A percentile compares a stretch with the other conserved stretches of the same genome.
Conservation (phyloP, 2,888 invertebrate species). For the Hesperia comma region DNA sequence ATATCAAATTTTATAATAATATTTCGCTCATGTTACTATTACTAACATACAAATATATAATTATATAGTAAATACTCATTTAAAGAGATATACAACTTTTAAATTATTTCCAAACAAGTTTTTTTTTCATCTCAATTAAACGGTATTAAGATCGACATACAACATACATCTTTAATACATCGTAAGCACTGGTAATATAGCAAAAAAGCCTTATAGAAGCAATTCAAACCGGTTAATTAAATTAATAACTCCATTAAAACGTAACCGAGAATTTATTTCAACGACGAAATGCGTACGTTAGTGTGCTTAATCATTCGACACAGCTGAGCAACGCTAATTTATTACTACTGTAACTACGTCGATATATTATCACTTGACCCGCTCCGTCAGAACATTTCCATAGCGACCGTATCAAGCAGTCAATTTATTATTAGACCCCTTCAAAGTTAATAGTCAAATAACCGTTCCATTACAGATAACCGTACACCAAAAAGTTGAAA, state of each 20-base stretch:
- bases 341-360: constrained; percentile 19
- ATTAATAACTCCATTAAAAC: constrained; percentile 6
- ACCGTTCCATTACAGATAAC: constrained; percentile 10
- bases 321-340: constrained; percentile 23
- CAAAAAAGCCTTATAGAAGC: not conserved
- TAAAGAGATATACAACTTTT: too few species aligned
- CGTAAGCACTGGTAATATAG: not conserved
- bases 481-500: constrained; percentile 22
- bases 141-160: too few species aligned
- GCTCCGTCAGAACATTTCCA: constrained; percentile 22
- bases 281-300: constrained; percentile 18
- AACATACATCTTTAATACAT: not conserved
- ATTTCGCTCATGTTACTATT: not conserved
- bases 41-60: too few species aligned
- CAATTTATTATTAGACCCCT: constrained; percentile 14
- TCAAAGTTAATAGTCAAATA: constrained; percentile 21
- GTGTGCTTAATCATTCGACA: constrained; percentile 22
- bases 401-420: constrained; percentile 7
- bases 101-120: too few species aligned
- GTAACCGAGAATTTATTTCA: constrained; percentile 17
- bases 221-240: constrained; percentile 1
- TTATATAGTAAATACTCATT: too few species aligned
- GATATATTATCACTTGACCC: constrained; percentile 19
- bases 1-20: not conserved
- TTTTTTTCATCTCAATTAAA: too few species aligned